Base-by-base conservation (phyloP, 2,113 vertebrate species). In the Campylomormyrus tamandua region DNA sequence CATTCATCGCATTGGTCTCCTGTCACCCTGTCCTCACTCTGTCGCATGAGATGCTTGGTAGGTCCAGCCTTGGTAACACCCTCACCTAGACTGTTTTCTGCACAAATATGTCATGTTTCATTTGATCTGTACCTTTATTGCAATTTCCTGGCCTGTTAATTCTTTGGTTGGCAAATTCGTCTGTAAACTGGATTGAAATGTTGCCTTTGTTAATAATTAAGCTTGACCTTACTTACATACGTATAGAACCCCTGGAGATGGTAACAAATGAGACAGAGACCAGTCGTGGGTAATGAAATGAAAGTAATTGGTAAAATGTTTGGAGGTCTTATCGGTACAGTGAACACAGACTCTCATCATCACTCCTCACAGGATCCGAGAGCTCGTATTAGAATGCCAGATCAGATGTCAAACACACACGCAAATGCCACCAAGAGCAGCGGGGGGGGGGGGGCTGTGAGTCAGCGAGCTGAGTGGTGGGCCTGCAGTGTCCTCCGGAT, bases 91-190 rank as follows among this genome's bases (percentile, higher is more conserved):
- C 42, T 17, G 86, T 70, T 90, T 91, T 87, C 7, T n/a, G 77
- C 42, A 1, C 39, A 52, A 42, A 92, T 90, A 92, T 92, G 90
- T 90, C 91, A 93, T 90, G 92, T 93, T 90, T 90, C 92, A 92
- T 94, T 94, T 95, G 94, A 93, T 94, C 90, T 92, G 89, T 91
- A 93, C 92, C 93, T 93, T 91, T 92, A 90, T 92, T 90, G 93
- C 88, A 17, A 91, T 88, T 90, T 85, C 19, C 83, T 48, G 70
- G 24, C 83, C n/a, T 86, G 21, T 27, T 48, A 49, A 21, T 49
- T 17, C n/a, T 49, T n/a, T 7, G 46, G 83, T 10, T 50, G 48
- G 45, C 46, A 86, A 48, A 6, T 48, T 24, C 4, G 48, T 49
- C 11, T n/a, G 27, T 31, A 48, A 27, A 50, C 48, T 27, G 45